A percentile compares a stretch with the other conserved stretches of the same genome.
phyloP scores from a whole-genome alignment of 2,797 vertebrate genomes.

The Tangara arthus region DNA sequence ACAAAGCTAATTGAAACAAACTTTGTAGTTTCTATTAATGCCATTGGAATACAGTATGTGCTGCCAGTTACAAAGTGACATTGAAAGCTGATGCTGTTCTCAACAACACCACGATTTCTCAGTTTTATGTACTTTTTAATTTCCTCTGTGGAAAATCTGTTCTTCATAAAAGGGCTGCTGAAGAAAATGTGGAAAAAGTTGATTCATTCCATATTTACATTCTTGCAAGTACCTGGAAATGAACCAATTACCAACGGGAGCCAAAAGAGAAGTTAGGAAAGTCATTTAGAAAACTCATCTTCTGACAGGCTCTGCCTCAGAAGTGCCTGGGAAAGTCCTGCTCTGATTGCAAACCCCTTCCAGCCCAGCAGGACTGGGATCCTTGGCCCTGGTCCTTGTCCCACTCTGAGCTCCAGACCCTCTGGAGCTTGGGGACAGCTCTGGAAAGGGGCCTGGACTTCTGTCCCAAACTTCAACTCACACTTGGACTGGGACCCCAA shows the following conservation, averaged over 20 bases:
- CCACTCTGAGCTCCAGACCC: fast-evolving
- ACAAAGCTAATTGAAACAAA: conserved; percentile 77
- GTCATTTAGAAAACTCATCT: conserved; percentile 72
- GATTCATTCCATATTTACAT: conserved; percentile 87
- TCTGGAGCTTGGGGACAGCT: not conserved
- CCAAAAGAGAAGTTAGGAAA: conserved; percentile 74
- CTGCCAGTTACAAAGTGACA: conserved; percentile 77
- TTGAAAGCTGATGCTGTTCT: conserved; percentile 80
- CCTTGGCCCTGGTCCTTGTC: not conserved
- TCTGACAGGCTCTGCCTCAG: conserved; percentile 55
- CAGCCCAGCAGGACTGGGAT: not conserved
- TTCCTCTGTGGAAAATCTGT: conserved; percentile 96
- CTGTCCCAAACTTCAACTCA: not conserved
- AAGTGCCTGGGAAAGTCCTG: conserved; percentile 54
- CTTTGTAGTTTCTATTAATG: conserved; percentile 68
- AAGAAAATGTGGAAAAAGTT: conserved; percentile 86
- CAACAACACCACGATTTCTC: conserved; percentile 83
- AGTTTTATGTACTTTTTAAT: conserved; percentile 92
- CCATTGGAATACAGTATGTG: conserved; percentile 69
- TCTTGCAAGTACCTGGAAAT: conserved; percentile 82
- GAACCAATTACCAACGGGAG: conserved; percentile 72
- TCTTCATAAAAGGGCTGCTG: conserved; percentile 89
- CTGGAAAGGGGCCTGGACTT: not conserved
- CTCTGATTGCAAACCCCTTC: conserved; percentile 40
- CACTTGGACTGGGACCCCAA: not conserved